Percentiles rank a stretch among this genome's conserved stretches.
Evolutionary conservation across 2,888 invertebrate genomes (phyloP).

Genomic region (Scelioninae gen. 1): DNA sequence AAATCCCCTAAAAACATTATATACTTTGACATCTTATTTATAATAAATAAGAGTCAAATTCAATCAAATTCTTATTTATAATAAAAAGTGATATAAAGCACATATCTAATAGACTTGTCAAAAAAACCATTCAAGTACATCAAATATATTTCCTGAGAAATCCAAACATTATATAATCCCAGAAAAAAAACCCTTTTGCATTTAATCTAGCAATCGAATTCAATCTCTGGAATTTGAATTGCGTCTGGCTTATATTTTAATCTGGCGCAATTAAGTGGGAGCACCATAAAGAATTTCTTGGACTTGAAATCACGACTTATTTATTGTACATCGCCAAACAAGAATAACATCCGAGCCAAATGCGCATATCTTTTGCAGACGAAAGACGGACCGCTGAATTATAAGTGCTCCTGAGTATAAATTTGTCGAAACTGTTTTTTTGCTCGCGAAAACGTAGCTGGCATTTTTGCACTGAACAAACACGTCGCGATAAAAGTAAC

Average conservation of each 20-base stretch:
- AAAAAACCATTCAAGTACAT: no score
- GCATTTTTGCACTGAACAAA: conserved; percentile 81
- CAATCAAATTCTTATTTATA: no score
- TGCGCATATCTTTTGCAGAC: conserved; percentile 21
- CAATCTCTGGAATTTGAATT: conserved; percentile 12
- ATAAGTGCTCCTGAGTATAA: conserved; percentile 35
- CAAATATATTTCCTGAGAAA: no score
- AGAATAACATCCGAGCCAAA: conserved; percentile 14
- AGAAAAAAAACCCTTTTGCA: no score
- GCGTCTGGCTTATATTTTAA: conserved; percentile 58
- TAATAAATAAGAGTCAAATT: no score
- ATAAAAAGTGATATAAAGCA: no score
- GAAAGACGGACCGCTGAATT: conserved; percentile 42
- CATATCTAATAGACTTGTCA: no score
- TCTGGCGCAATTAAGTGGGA: conserved; percentile 48
- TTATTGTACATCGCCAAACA: conserved; percentile 27
- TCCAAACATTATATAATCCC: no score
- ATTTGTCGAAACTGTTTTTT: conserved; percentile 39
- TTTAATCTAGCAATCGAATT: neutral
- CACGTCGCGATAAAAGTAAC: conserved; percentile 84
- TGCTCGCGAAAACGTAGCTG: conserved; percentile 54
- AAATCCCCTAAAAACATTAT: no score
- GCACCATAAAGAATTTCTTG: conserved; percentile 62
- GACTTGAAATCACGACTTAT: conserved; percentile 57
- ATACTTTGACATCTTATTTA: no score